phyloP scores from a whole-genome alignment of 2,113 vertebrate species.

The Engystomops pustulosus region DNA sequence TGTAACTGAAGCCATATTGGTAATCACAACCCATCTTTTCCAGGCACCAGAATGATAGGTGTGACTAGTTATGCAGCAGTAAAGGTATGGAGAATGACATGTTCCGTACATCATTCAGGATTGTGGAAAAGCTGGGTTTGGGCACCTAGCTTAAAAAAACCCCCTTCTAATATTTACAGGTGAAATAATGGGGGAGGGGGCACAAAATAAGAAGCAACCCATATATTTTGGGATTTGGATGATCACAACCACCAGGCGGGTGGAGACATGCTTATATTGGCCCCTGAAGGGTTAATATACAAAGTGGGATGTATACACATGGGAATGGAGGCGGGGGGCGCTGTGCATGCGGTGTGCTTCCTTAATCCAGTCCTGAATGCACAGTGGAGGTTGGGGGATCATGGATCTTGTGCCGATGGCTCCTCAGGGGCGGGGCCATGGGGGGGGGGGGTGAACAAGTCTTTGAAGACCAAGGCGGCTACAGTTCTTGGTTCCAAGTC shows the following conservation, averaged over 20 bases:
- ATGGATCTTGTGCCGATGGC: neutral
- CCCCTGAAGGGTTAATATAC: slow-evolving; percentile 11
- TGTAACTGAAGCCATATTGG: neutral
- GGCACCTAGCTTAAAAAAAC: neutral
- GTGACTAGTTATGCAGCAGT: too few relatives aligned
- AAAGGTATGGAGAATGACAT: too few relatives aligned
- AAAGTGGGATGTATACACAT: neutral
- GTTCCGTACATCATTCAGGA: too few relatives aligned
- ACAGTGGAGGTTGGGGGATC: neutral
- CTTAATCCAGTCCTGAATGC: neutral
- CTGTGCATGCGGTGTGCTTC: neutral
- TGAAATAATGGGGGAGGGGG: neutral
- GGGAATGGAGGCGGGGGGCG: neutral
- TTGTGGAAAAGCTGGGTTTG: too few relatives aligned
- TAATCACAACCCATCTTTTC: neutral
- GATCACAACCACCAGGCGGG: neutral
- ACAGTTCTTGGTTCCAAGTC: slow-evolving; percentile 23
- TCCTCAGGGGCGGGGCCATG: neutral
- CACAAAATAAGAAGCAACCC: neutral
- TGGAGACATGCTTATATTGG: neutral
- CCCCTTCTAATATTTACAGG: neutral
- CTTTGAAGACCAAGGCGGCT: neutral
- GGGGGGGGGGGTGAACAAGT: neutral
- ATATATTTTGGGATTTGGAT: neutral
- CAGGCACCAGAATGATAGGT: neutral